Evolutionary conservation across 2,797 vertebrate species (phyloP).

Genomic region (Arvicola amphibius): DNA sequence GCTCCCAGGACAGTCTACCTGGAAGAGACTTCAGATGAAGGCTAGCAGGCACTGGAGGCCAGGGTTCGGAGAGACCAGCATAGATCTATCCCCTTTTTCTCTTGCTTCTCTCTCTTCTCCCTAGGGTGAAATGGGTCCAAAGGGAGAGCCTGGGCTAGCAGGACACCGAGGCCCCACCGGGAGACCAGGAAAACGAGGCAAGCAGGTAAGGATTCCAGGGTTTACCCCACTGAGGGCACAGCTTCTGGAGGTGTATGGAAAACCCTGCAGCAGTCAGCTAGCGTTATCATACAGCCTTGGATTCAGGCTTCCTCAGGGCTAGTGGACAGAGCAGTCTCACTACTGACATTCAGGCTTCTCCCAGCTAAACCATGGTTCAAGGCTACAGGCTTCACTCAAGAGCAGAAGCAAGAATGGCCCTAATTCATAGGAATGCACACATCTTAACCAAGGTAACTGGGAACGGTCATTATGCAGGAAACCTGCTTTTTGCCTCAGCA

Average conservation of each 20-base stretch:
- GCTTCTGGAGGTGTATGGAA: background rate
- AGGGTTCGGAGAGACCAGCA: accelerated
- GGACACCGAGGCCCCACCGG: constrained; percentile 97
- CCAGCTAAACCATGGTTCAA: background rate
- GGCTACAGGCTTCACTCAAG: background rate
- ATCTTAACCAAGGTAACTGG: background rate
- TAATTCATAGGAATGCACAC: background rate
- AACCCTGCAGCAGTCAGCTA: background rate
- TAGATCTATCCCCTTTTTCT: background rate
- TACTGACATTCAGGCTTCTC: background rate
- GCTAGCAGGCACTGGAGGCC: accelerated
- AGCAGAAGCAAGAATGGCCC: background rate
- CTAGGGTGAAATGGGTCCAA: constrained; percentile 99
- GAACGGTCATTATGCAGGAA: background rate
- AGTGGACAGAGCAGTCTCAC: background rate
- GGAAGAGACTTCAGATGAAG: background rate
- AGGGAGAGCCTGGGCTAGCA: constrained; percentile 94
- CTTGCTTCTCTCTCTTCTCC: constrained; percentile 53
- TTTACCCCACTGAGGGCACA: background rate
- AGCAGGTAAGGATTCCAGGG: constrained; percentile 90
- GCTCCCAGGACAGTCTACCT: background rate
- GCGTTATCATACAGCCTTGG: background rate
- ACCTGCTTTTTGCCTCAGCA: background rate
- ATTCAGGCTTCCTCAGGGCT: background rate
- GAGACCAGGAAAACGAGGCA: constrained; percentile 97